These are phyloP conservation scores for Halyomorpha halys DNA, from an alignment of 1,140 invertebrate species.

Conservation along the genomic window DNA sequence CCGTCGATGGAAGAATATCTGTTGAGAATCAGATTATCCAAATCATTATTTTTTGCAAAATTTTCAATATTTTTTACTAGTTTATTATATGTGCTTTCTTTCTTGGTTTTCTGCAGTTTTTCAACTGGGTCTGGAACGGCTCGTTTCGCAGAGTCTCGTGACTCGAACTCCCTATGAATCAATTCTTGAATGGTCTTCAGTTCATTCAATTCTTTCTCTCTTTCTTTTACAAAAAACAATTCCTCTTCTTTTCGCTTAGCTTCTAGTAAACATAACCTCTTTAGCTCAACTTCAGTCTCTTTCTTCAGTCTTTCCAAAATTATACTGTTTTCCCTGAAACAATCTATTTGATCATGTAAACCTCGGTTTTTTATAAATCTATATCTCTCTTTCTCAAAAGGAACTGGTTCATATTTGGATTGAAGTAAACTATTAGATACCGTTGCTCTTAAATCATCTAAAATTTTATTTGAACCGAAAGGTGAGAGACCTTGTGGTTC, in stretches of 20 bases:
- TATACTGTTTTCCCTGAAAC: not conserved
- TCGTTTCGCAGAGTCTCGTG: not conserved
- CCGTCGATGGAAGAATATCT: not conserved
- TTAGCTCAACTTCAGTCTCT: not conserved
- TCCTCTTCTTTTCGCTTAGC: not conserved
- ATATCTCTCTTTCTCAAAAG: not conserved
- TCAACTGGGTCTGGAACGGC: not conserved
- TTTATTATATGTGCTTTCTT: not conserved
- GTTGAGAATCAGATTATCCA: not conserved
- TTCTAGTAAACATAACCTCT: not conserved
- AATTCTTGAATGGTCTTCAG: slow-evolving; percentile 1
- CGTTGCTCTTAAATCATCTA: not conserved
- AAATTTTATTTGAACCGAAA: not conserved
- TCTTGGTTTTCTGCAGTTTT: not conserved
- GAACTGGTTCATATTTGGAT: not conserved
- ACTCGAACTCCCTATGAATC: not conserved
- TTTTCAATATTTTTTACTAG: not conserved
- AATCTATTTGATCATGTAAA: not conserved
- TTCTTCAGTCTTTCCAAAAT: not conserved
- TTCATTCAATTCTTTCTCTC: not conserved
- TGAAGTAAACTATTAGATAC: not conserved
- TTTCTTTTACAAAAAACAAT: not conserved
- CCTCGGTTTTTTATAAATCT: not conserved
- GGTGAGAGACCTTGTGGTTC: not conserved
- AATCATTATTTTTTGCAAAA: not conserved